phyloP scores from a whole-genome alignment of 1,140 invertebrate species.

The Acromyrmex echinatior region DNA sequence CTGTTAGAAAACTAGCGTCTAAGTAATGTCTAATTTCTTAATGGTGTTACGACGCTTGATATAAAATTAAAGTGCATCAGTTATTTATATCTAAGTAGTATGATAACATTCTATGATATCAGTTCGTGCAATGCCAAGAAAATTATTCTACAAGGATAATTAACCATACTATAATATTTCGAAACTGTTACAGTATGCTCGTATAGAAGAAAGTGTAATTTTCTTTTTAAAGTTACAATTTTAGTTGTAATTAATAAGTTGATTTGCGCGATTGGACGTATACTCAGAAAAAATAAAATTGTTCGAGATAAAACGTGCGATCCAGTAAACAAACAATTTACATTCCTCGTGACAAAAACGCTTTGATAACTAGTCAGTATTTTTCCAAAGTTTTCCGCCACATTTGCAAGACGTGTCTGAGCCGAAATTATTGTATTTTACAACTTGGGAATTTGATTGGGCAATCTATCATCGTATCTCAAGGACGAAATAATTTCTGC shows the following conservation, averaged over 20 bases:
- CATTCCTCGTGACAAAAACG: neutral
- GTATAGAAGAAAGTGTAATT: neutral
- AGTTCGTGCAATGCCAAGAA: neutral
- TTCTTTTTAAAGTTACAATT: neutral
- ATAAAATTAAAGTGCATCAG: neutral
- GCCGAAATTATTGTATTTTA: constrained; percentile 23
- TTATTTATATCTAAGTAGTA: neutral
- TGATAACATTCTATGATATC: neutral
- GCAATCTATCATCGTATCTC: neutral
- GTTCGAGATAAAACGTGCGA: neutral
- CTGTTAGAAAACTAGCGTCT: neutral
- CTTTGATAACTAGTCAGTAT: constrained; percentile 9
- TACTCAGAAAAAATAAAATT: constrained; percentile 10
- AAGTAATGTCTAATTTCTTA: neutral
- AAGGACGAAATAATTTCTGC: constrained; percentile 23
- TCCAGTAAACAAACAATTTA: neutral
- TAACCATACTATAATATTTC: neutral
- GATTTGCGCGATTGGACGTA: neutral
- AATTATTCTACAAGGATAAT: neutral
- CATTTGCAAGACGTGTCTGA: neutral
- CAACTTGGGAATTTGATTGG: neutral
- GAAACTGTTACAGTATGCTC: neutral
- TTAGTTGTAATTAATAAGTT: neutral
- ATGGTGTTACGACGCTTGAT: neutral
- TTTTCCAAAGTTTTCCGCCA: constrained; percentile 19